phyloP scores from a whole-genome alignment of 2,888 invertebrate species.

The Ditula angustiorana region DNA sequence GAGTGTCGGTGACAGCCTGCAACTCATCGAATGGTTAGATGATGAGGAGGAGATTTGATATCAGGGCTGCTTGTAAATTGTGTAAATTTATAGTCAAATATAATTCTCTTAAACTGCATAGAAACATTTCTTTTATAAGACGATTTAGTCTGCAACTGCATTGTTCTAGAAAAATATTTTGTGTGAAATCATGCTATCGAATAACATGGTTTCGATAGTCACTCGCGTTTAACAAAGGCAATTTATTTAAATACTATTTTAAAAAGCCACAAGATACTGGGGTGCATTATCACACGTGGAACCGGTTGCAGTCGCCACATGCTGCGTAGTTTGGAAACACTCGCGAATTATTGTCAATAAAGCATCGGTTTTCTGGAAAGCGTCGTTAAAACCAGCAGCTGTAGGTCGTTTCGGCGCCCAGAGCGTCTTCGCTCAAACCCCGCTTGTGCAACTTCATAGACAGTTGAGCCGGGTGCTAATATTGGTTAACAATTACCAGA shows the following conservation, averaged over 20 bases:
- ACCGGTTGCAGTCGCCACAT: conserved; percentile 57
- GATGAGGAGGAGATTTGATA: conserved; percentile 60
- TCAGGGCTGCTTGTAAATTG: conserved; percentile 43
- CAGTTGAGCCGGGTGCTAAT: conserved; percentile 11
- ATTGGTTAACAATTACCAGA: conserved; percentile 13
- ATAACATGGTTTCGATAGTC: neutral
- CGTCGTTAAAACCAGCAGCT: conserved; percentile 65
- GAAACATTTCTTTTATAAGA: neutral
- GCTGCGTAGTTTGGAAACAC: conserved; percentile 64
- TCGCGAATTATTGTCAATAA: conserved; percentile 74
- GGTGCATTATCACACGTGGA: conserved; percentile 32
- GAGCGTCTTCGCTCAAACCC: conserved; percentile 21
- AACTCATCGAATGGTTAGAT: conserved; percentile 70
- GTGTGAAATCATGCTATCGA: neutral
- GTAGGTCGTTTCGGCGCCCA: conserved; percentile 59
- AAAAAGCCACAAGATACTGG: conserved; percentile 17
- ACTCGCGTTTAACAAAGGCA: neutral
- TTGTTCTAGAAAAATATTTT: neutral
- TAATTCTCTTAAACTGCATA: neutral
- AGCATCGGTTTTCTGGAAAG: conserved; percentile 73
- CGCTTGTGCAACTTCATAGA: conserved; percentile 42
- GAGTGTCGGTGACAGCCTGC: conserved; percentile 65
- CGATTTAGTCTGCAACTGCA: neutral
- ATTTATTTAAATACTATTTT: conserved; percentile 14
- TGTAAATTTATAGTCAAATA: conserved; percentile 14